Conservation (phyloP, 1,140 invertebrate genomes). For the Argopecten irradians region DNA sequence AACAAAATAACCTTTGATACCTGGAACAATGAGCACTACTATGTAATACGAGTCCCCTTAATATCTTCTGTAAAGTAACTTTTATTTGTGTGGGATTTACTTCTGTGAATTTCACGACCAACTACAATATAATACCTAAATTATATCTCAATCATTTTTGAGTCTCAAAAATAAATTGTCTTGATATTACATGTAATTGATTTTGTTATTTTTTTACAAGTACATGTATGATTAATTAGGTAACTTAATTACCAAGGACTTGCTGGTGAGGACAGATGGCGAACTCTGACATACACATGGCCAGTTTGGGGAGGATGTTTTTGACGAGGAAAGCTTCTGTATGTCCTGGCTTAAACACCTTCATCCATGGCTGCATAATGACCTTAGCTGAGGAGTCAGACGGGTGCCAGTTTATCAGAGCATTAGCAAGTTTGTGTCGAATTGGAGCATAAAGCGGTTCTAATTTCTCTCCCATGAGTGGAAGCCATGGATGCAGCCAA, state of each 20-base stretch:
- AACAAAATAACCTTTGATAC: too few relatives aligned
- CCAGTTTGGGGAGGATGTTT: slow-evolving; percentile 91
- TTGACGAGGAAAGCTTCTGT: slow-evolving; percentile 91
- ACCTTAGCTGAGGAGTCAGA: slow-evolving; percentile 92
- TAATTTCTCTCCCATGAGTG: slow-evolving; percentile 84
- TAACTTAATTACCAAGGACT: slow-evolving; percentile 80
- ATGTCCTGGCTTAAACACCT: slow-evolving; percentile 88
- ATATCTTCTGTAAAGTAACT: too few relatives aligned
- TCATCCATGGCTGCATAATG: slow-evolving; percentile 95
- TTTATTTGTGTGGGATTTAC: too few relatives aligned
- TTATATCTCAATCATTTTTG: too few relatives aligned
- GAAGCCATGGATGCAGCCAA: slow-evolving; percentile 98
- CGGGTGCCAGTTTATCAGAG: slow-evolving; percentile 90
- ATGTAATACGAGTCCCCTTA: too few relatives aligned
- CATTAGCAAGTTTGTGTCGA: slow-evolving; percentile 91
- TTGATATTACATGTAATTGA: background rate
- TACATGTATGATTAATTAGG: background rate
- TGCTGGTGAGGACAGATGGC: slow-evolving; percentile 92
- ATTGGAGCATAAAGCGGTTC: slow-evolving; percentile 91
- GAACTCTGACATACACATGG: slow-evolving; percentile 80
- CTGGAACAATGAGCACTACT: too few relatives aligned
- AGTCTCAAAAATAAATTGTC: too few relatives aligned
- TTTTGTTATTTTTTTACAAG: background rate
- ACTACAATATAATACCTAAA: too few relatives aligned
- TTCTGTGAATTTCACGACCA: too few relatives aligned